Evolutionary conservation across 2,797 vertebrate genomes (phyloP).

Genomic region (Notolepis coatsorum): DNA sequence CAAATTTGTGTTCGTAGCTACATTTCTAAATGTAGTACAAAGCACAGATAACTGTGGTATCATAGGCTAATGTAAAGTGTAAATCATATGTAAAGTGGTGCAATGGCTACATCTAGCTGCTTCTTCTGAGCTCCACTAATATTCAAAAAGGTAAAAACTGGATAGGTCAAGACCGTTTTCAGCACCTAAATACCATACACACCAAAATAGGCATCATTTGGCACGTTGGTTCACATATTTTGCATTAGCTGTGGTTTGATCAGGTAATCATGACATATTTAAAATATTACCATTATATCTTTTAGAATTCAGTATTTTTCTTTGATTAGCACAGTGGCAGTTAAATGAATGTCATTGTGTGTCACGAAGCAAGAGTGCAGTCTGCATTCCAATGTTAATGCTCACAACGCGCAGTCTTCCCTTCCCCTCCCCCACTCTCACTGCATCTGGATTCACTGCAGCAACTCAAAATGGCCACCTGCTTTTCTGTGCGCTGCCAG

Average conservation of each 20-base stretch:
- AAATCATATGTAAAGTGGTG: background rate
- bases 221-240: background rate
- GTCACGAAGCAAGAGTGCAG: conserved; percentile 46
- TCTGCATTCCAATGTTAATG: conserved; percentile 66
- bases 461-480: conserved; percentile 80
- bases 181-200: conserved; percentile 14
- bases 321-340: conserved; percentile 3
- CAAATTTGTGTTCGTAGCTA: background rate
- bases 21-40: conserved; percentile 13
- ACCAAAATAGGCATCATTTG: no score
- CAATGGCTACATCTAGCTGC: background rate
- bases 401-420: conserved; percentile 57
- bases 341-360: conserved; percentile 35
- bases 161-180: conserved; percentile 4
- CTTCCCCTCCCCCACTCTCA: conserved; percentile 58
- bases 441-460: conserved; percentile 75
- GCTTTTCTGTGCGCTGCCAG: conserved; percentile 58
- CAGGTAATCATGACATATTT: no score
- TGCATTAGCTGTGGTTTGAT: no score
- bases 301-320: conserved; percentile 7
- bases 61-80: background rate
- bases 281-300: background rate
- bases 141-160: conserved; percentile 18
- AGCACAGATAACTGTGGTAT: background rate
- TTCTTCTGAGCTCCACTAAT: conserved; percentile 2